Conservation (phyloP, 2,888 invertebrate species). For the Orthosia gracilis region DNA sequence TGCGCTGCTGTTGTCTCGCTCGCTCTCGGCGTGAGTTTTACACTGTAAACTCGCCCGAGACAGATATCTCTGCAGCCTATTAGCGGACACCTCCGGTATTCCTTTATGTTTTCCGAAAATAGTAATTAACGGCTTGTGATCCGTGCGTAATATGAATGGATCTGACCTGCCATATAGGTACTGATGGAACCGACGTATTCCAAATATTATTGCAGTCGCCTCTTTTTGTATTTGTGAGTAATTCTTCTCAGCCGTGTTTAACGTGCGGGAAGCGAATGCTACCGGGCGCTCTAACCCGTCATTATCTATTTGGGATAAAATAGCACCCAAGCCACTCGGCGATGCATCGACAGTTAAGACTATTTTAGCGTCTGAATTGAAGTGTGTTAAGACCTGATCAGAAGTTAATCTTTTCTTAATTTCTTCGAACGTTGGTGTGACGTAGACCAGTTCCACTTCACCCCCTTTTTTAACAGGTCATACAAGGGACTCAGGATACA, state of each 20-base stretch:
- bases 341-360: background rate
- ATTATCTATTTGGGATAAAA: background rate
- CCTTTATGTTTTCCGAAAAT: no score
- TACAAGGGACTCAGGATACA: constrained; percentile 27
- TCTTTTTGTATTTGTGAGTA: constrained; percentile 1
- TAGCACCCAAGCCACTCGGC: background rate
- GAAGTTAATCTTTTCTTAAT: background rate
- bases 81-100: no score
- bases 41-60: no score
- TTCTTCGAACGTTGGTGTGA: background rate
- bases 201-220: background rate
- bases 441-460: background rate
- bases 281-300: background rate
- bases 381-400: background rate
- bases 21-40: no score
- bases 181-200: background rate
- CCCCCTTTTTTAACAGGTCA: background rate
- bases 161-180: constrained; percentile 1
- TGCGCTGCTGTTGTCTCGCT: no score
- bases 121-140: constrained; percentile 40
- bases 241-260: background rate
- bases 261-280: background rate
- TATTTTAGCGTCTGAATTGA: background rate
- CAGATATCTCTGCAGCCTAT: no score
- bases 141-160: background rate